phyloP scores from a whole-genome alignment of 2,113 vertebrate genomes.

The Lampris megalopsis region DNA sequence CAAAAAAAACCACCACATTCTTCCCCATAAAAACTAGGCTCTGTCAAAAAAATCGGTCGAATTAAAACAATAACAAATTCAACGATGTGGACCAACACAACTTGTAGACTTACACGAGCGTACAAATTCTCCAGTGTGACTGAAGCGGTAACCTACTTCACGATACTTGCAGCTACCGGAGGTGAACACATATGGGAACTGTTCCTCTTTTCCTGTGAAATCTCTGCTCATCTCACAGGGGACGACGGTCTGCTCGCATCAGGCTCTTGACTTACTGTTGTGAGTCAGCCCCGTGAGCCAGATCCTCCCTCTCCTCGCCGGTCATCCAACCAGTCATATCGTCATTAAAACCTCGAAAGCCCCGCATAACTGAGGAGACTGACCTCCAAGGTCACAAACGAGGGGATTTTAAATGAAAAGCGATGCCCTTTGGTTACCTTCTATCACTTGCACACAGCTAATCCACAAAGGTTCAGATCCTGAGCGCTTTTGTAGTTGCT shows the following conservation, averaged over 20 bases:
- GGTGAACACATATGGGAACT: background rate
- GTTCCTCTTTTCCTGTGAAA: slow-evolving; percentile 1
- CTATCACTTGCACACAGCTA: too few species aligned
- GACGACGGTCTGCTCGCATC: background rate
- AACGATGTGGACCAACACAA: background rate
- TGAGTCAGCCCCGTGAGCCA: slow-evolving; percentile 51
- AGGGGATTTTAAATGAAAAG: too few species aligned
- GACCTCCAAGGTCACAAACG: background rate
- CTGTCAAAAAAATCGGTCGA: background rate
- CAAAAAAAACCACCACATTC: background rate
- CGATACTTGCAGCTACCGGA: background rate
- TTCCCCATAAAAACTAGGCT: background rate
- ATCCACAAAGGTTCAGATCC: too few species aligned
- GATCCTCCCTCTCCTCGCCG: slow-evolving; percentile 20
- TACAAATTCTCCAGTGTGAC: background rate
- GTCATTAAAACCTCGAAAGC: slow-evolving; percentile 21
- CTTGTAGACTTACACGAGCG: too few species aligned
- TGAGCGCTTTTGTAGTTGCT: too few species aligned
- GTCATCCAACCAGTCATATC: slow-evolving; percentile 42
- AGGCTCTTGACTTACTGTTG: slow-evolving; percentile 14
- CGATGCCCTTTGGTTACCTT: too few species aligned
- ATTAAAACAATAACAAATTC: background rate
- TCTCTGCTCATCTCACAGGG: slow-evolving; percentile 7
- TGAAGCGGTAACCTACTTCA: background rate
- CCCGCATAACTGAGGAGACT: slow-evolving; percentile 12